Percentiles rank a stretch among this genome's conserved stretches.
Evolutionary conservation across 1,140 invertebrate species (phyloP).

Genomic region (Cydia amplana): DNA sequence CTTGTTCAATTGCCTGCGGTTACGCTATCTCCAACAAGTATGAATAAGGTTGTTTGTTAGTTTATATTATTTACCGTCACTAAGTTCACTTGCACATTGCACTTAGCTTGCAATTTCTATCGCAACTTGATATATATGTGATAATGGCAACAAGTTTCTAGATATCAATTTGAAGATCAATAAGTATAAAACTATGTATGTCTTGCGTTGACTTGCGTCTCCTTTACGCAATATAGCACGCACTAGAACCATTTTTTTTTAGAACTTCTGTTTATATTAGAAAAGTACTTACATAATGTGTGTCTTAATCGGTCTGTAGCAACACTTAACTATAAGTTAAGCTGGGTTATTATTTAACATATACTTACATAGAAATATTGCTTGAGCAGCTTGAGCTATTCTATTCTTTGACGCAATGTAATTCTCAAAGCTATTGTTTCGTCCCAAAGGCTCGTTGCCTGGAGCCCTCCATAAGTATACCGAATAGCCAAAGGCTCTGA

Average conservation of each 20-base stretch:
- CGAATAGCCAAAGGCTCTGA: neutral
- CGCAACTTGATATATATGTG: neutral
- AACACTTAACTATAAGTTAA: too few relatives aligned
- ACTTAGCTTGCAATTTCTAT: neutral
- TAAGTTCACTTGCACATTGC: neutral
- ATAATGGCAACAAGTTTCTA: constrained; percentile 4
- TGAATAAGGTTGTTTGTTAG: neutral
- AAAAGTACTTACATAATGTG: too few relatives aligned
- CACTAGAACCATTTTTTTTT: too few relatives aligned
- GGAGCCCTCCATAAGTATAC: neutral
- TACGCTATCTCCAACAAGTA: too few relatives aligned
- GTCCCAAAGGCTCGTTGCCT: constrained; percentile 13
- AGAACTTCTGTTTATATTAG: too few relatives aligned
- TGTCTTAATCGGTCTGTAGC: too few relatives aligned
- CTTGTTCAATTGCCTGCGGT: too few relatives aligned
- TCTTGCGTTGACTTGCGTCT: too few relatives aligned
- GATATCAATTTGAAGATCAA: neutral
- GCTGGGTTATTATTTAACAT: too few relatives aligned
- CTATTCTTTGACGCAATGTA: neutral
- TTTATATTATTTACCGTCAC: neutral
- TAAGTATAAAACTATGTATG: neutral
- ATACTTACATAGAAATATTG: neutral
- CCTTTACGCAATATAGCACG: too few relatives aligned
- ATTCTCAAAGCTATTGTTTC: neutral
- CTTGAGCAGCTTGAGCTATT: neutral